phyloP scores from a whole-genome alignment of 2,113 vertebrate species.

The Nycticebus coucang region DNA sequence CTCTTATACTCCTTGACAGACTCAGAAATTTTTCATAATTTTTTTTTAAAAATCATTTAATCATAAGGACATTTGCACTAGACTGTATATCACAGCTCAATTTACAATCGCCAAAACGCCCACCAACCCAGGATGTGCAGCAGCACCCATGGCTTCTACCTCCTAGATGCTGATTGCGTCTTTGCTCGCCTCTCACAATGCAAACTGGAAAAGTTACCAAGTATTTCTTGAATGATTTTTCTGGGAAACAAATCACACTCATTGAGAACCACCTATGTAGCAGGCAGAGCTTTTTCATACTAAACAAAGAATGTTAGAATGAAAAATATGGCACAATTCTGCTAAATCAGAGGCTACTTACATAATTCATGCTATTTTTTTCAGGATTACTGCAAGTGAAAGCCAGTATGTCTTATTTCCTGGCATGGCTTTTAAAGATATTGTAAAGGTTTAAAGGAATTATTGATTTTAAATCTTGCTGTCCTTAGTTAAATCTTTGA shows the following conservation, averaged over 20 bases:
- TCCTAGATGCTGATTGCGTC: not conserved
- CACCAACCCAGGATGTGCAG: rapidly evolving
- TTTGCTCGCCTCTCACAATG: not conserved
- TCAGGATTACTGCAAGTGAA: constrained; percentile 11
- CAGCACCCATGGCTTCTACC: not conserved
- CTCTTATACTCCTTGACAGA: too few relatives aligned
- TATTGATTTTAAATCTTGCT: constrained; percentile 44
- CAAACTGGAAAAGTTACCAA: not conserved
- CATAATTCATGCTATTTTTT: constrained; percentile 19
- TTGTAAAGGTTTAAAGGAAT: not conserved
- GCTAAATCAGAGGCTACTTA: not conserved
- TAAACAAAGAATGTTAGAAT: not conserved
- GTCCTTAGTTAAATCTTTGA: not conserved
- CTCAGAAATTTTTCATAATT: too few relatives aligned
- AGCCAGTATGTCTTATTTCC: not conserved
- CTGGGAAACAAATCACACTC: not conserved
- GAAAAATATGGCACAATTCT: not conserved
- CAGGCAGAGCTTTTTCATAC: not conserved
- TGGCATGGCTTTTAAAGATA: constrained; percentile 16
- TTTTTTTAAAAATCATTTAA: too few relatives aligned
- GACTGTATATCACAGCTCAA: too few relatives aligned
- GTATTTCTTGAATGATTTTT: not conserved
- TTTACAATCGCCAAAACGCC: too few relatives aligned
- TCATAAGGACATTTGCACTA: too few relatives aligned
- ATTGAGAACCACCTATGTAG: not conserved